These are phyloP conservation scores for Alentia gelatinosa DNA, from an alignment of 2,888 invertebrate species.

Conservation along the genomic window DNA sequence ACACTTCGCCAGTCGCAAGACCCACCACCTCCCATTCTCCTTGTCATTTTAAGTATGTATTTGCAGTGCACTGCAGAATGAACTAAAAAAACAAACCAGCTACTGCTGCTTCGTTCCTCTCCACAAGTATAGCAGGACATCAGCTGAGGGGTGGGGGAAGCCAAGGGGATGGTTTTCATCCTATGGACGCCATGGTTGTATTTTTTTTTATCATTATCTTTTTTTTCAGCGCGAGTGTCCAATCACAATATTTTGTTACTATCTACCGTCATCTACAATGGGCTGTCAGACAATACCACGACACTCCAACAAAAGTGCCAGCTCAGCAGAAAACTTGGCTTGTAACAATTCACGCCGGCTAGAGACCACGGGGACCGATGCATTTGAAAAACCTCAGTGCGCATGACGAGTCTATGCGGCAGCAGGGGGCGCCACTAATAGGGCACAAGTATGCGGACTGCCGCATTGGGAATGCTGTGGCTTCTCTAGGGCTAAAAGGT, in stretches of 20 bases:
- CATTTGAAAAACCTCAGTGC: neutral
- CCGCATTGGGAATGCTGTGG: too few species aligned
- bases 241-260: conserved; percentile 39
- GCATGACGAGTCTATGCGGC: neutral
- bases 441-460: too few species aligned
- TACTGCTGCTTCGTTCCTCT: neutral
- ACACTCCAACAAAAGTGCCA: neutral
- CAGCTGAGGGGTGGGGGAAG: neutral
- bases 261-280: neutral
- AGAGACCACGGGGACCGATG: neutral
- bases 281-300: conserved; percentile 16
- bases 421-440: too few species aligned
- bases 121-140: too few species aligned
- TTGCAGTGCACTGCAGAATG: neutral
- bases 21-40: neutral
- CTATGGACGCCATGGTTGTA: neutral
- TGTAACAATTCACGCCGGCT: neutral
- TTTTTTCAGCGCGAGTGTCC: neutral
- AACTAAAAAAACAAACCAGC: neutral
- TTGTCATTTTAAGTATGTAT: neutral
- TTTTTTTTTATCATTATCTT: too few species aligned
- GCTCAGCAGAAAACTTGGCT: neutral
- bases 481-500: too few species aligned
- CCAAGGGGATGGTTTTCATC: neutral
- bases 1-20: neutral